Percentiles rank a stretch among this genome's conserved stretches.
These are phyloP conservation scores for Cataglyphis rosenhaueri DNA, from an alignment of 2,888 invertebrate genomes.

Conservation along the genomic window DNA sequence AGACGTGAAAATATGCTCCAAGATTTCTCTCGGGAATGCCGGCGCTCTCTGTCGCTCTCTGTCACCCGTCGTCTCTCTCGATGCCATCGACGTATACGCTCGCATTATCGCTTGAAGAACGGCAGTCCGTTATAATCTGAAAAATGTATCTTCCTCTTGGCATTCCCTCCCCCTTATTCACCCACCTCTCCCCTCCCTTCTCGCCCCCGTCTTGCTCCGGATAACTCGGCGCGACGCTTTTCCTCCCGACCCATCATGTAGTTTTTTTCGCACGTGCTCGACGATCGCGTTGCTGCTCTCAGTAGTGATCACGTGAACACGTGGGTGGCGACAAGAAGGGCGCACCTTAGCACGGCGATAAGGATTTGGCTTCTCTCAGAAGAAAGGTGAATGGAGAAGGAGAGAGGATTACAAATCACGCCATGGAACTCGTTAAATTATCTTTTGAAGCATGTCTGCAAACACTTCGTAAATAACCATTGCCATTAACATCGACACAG, in stretches of 20 bases:
- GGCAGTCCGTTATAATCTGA: constrained; percentile 66
- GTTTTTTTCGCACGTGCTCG: constrained; percentile 49
- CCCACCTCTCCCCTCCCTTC: not conserved
- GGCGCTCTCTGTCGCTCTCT: constrained; percentile 32
- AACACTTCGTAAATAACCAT: constrained; percentile 21
- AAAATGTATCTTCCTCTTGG: constrained; percentile 66
- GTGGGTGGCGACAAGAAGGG: constrained; percentile 44
- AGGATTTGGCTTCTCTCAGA: constrained; percentile 12
- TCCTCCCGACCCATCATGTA: constrained; percentile 25
- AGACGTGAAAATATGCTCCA: constrained; percentile 84
- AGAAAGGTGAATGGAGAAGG: constrained; percentile 24
- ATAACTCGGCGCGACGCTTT: constrained; percentile 52
- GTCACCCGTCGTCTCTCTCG: constrained; percentile 43
- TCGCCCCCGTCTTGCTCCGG: constrained; percentile 28
- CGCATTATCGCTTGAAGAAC: constrained; percentile 68
- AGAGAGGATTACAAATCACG: not conserved
- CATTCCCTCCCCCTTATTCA: not conserved
- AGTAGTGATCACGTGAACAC: constrained; percentile 62
- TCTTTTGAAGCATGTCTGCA: not conserved
- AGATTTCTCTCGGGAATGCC: constrained; percentile 83
- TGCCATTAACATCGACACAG: not conserved
- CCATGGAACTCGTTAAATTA: not conserved
- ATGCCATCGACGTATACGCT: constrained; percentile 51
- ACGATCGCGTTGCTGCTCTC: constrained; percentile 56
- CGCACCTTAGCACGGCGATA: constrained; percentile 21